Evolutionary conservation across 2,113 vertebrate genomes (phyloP), one percentile per base, ranked within the genome.

Genomic region (Cebus imitator): DNA sequence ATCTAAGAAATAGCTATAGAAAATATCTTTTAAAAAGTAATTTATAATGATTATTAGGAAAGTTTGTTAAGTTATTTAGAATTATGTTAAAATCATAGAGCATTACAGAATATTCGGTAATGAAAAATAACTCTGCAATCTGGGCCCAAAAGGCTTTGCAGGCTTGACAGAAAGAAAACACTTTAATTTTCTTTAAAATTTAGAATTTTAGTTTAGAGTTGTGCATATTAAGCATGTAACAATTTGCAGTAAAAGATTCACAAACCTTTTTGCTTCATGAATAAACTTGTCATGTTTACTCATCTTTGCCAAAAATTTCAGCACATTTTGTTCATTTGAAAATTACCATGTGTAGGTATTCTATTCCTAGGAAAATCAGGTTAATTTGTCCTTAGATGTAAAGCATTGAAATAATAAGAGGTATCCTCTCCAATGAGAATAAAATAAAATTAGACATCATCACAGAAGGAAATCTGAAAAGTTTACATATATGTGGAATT

Each of bases 21-120:
- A 90, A 93, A 76, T 61, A 55, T 6, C 61, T 87, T 96, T 85
- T 61, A 20, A 72, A 94, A 90, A 91, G 18, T 70, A 78, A 78
- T 14, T 70, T 68, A 76, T 25, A 64, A 61, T 84, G 50, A 72
- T n/a, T 61, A 76, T 75, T 27, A 75, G 25, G 25, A 76, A 76
- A 48, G 76, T 96, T 82, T 87, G 20, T 72, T 70, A 78, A 92
- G 78, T 72, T 6, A 58, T 30, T 61, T 81, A 96, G 76, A 45
- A 64, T 66, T 82, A n/a, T 21, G n/a, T 70, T n/a, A 78, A 40
- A 61, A 97, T 17, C 52, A 72, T 8, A 57, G 8, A 70, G 35
- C 4, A 45, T 72, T 89, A 72, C n/a, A 85, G 58, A 37, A 55
- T 87, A 40, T 37, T 80, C 52, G 73, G 5, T 79, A 50, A 64